Evolutionary conservation across 2,797 vertebrate species (phyloP).

Genomic region (Cyprinodon diabolis): DNA sequence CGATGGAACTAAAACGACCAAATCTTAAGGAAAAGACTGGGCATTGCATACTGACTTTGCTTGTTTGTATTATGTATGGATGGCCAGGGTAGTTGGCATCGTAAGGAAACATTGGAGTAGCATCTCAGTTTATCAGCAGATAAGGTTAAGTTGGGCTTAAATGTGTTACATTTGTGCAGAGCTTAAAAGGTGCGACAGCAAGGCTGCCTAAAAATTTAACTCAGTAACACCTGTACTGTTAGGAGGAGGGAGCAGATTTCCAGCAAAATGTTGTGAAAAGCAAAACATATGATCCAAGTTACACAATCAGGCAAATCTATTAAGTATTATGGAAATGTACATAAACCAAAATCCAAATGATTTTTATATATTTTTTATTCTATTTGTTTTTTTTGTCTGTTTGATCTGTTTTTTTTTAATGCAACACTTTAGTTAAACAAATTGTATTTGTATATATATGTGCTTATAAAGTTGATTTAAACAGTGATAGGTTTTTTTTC

Average conservation of each 20-base stretch:
- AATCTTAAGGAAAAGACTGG: not conserved
- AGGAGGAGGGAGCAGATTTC: not conserved
- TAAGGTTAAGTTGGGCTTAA: not conserved
- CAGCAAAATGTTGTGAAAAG: no score
- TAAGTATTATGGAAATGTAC: not conserved
- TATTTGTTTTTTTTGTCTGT: no score
- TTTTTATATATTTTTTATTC: no score
- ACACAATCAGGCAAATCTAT: not conserved
- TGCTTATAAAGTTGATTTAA: not conserved
- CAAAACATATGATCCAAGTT: no score
- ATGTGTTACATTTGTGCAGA: not conserved
- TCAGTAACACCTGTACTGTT: not conserved
- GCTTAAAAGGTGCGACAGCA: not conserved
- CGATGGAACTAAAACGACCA: not conserved
- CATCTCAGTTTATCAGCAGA: not conserved
- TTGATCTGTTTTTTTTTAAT: no score
- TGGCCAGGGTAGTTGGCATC: not conserved
- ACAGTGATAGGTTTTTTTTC: not conserved
- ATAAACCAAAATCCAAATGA: not conserved
- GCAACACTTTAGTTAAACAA: no score
- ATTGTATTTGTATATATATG: no score
- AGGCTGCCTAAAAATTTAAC: not conserved
- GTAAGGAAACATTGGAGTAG: not conserved
- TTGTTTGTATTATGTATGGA: not conserved
- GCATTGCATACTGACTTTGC: not conserved